Base-by-base conservation (phyloP, 2,888 invertebrate species). In the Drosophila paramelanica region DNA sequence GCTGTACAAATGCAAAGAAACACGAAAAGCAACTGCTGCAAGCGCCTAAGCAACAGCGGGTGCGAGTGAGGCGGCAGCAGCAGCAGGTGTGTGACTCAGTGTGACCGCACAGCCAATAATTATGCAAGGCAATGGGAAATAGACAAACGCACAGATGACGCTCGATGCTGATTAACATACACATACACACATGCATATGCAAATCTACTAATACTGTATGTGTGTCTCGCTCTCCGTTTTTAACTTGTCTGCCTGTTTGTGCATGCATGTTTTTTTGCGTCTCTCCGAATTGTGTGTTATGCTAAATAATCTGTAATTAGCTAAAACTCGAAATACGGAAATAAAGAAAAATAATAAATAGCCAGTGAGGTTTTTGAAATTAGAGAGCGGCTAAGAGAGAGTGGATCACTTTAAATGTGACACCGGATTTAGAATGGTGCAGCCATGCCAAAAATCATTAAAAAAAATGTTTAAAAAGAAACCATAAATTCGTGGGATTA, bases 101-200 rank as follows among this genome's bases (percentile, higher is more conserved):
- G 81, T 72, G 61, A 76, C 61, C 73, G 66, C 64, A 67, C 64
- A 67, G 47, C 49, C 46, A 59, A 65, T 78, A 62, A 75, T 76
- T 78, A 78, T 75, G 79, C 81, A 79, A 79, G 79, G 71, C 67
- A 67, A 67, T 71, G 67, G 56, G 67, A 71, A 60, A 70, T 53
- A 52, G 56, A 52, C 60, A 36, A 36, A 41, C 42, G 45, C 39
- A 38, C 43, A 49, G 38, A 64, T 74, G 67, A 66, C 59, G 59
- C 36, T 59, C 38, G 36, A 36, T 47, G 14, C 39, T 60, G 47
- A 38, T 42, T 25, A 11, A 20, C n/a, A 6, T 27, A 23, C n/a
- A n/a, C 41, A 31, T 25, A 5, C 7, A 11, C 8, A 46, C 31
- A 36, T 13, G 4, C 13, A 36, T 36, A 36, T 36, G 3, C 36